Evolutionary conservation across 1,140 invertebrate genomes (phyloP).

Genomic region (Acromyrmex charruanus): DNA sequence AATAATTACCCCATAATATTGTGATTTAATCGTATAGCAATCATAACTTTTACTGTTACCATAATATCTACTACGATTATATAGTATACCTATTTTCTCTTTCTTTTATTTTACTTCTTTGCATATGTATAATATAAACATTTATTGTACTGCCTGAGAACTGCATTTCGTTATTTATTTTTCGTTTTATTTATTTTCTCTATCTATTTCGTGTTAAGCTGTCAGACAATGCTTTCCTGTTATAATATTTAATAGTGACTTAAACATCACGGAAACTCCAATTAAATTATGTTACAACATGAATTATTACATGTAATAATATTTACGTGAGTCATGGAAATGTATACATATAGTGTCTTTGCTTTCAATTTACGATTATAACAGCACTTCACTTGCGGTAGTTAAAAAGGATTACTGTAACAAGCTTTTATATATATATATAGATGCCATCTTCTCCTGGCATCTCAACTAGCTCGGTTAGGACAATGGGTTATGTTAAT

Average conservation of each 20-base stretch:
- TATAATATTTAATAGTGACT: neutral
- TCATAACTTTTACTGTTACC: neutral
- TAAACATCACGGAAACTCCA: neutral
- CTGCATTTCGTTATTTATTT: neutral
- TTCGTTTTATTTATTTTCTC: neutral
- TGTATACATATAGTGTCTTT: conserved; percentile 43
- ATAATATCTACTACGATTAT: neutral
- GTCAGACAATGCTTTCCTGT: neutral
- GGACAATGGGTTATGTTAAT: conserved; percentile 84
- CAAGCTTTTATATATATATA: conserved; percentile 68
- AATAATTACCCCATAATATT: neutral
- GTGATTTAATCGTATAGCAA: neutral
- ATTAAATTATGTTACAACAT: conserved; percentile 28
- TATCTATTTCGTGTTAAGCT: neutral
- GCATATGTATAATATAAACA: neutral
- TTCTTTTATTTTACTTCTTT: neutral
- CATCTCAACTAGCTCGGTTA: conserved; percentile 60
- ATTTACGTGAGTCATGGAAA: conserved; percentile 56
- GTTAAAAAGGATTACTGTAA: conserved; percentile 78
- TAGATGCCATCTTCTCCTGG: conserved; percentile 51
- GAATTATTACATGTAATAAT: neutral
- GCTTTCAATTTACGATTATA: conserved; percentile 67
- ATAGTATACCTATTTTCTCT: neutral
- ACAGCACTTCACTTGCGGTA: conserved; percentile 73
- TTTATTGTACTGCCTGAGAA: neutral